Percentiles rank a stretch among this genome's conserved stretches.
phyloP scores from a whole-genome alignment of 2,113 vertebrate species.

The Numida meleagris region DNA sequence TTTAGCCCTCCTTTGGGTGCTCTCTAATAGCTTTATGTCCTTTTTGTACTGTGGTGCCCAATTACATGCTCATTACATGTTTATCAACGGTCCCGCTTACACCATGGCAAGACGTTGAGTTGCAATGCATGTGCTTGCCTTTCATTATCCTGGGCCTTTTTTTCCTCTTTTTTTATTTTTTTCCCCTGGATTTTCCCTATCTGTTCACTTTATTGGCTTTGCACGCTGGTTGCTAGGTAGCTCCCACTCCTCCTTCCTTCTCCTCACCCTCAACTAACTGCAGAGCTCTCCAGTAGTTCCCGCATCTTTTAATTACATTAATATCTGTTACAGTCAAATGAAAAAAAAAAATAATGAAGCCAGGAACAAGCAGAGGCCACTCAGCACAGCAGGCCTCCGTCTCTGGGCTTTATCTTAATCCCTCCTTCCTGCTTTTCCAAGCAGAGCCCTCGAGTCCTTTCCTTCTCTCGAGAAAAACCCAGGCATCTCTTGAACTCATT shows the following conservation, averaged over 20 bases:
- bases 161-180: neutral
- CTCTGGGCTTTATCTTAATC: constrained; percentile 57
- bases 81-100: neutral
- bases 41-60: too few species aligned
- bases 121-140: neutral
- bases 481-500: constrained; percentile 52
- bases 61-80: too few species aligned
- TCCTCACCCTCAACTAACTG: constrained; percentile 1
- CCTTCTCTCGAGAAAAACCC: constrained; percentile 50
- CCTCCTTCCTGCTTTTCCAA: constrained; percentile 61
- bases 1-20: too few species aligned
- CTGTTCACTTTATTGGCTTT: constrained; percentile 53
- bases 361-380: constrained; percentile 32
- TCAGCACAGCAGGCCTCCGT: constrained; percentile 30
- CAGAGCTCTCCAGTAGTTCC: constrained; percentile 44
- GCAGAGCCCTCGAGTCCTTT: constrained; percentile 48
- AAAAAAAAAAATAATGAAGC: neutral
- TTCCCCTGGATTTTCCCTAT: neutral
- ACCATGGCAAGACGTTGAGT: neutral
- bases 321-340: constrained; percentile 36
- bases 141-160: neutral
- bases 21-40: too few species aligned
- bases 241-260: constrained; percentile 58
- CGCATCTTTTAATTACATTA: constrained; percentile 47
- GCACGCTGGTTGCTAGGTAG: constrained; percentile 67